Percentiles rank a stretch among this genome's conserved stretches.
Evolutionary conservation across 2,113 vertebrate species (phyloP).

Genomic region (Acinonyx jubatus): DNA sequence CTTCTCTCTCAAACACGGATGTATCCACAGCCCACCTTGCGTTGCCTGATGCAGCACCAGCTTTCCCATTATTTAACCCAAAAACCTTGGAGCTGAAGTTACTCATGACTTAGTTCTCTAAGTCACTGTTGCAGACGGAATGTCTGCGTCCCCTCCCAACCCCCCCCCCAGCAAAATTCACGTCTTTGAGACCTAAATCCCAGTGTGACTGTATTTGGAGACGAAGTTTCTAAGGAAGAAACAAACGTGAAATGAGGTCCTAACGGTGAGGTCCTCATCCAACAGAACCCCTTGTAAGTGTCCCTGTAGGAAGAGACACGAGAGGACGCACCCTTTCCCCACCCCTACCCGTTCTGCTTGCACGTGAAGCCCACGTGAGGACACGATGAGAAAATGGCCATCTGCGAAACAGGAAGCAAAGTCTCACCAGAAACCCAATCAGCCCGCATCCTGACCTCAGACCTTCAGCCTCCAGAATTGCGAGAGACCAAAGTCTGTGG

Average conservation of each 20-base stretch:
- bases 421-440: not conserved
- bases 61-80: not conserved
- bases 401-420: not conserved
- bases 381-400: not conserved
- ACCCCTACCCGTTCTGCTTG: not conserved
- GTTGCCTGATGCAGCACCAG: not conserved
- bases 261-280: not conserved
- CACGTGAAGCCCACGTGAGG: fast-evolving
- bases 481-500: no score
- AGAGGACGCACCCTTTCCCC: not conserved
- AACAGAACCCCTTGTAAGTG: not conserved
- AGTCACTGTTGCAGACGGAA: not conserved
- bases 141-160: fast-evolving
- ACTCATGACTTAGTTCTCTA: no score
- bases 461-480: no score
- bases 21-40: fast-evolving
- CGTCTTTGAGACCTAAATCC: not conserved
- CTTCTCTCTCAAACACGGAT: not conserved
- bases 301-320: not conserved
- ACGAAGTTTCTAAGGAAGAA: not conserved
- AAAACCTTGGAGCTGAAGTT: no score
- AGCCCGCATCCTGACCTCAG: not conserved
- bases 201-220: not conserved
- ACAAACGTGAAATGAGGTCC: not conserved
- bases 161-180: not conserved